Evolutionary conservation across 2,113 vertebrate genomes (phyloP), one percentile per base, ranked within the genome.

Genomic region (Ramphastos sulfuratus): DNA sequence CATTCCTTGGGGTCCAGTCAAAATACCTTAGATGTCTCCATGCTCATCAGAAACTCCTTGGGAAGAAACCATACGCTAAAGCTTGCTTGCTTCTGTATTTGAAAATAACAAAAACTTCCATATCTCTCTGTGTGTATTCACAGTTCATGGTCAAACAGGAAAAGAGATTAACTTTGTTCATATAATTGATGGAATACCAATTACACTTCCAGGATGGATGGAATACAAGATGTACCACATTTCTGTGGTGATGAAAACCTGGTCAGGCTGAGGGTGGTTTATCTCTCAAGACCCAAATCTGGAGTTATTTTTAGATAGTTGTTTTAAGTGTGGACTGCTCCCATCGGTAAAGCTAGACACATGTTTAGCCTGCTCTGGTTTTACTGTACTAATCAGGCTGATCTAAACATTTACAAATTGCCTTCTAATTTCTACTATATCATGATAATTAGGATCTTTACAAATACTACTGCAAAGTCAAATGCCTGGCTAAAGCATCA

Each of bases 341-440:
- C 30, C 48, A 27, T 46, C 67, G 18, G 31, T 56, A 61, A 80
- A 81, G 65, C 73, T 78, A 10, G 33, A 11, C 15, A 16, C 27
- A 10, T 37, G 20, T 50, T 85, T 35, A 75, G 66, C 14, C 72
- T 85, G 61, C 44, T 86, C 31, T 73, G 7, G 48, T 72, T 83
- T 88, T 85, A 82, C 61, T 61, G 73, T 88, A 75, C 91, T 78
- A 81, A 93, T 92, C 85, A 91, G 1, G 0, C 39, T 58, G 78
- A 85, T 78, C 79, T 91, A 83, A 93, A 94, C 79, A 65, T 88
- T 87, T 94, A 94, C 85, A 94, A 93, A 95, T 93, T 94, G 85
- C 85, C 37, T 87, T 88, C 87, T 94, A 91, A 94, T 93, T 95
- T 96, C 85, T 93, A 82, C 93, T 88, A 77, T 69, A 87, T 88